Evolutionary conservation across 1,140 invertebrate species (phyloP), one percentile per base, ranked within the genome.

Genomic region (Orchesella cincta): DNA sequence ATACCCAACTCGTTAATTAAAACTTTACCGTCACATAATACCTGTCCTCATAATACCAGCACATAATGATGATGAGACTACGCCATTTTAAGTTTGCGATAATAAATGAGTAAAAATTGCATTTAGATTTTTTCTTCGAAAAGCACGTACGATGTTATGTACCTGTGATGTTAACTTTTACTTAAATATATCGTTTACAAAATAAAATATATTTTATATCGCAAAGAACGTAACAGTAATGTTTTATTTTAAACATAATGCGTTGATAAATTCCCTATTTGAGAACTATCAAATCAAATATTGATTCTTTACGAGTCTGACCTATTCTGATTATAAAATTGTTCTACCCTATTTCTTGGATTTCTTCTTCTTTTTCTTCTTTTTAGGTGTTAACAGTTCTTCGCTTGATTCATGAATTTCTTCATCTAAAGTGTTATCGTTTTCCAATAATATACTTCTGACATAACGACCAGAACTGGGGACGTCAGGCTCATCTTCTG

Each of bases 311-410:
- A n/a, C n/a, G n/a, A n/a, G n/a, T n/a, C n/a, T n/a, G n/a, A n/a
- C 20, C 89, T 78, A 81, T 90, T 89, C 84, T 91, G 89, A 83
- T 92, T 91, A 16, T 92, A 90, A 83, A 90, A 92, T 16, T 88
- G 86, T 28, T 29, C 64, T 16, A 62, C 54, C 18, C 1, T 34
- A 18, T 36, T 20, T 35, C 31, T 29, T 52, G 3, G 35, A 34
- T 23, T 76, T 57, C 14, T 35, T 67, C 54, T 76, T 76, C 39
- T 70, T 76, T 70, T 23, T 29, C 39, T 51, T 71, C 35, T 76
- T 76, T 29, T 71, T 76, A 1, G 74, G 74, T 3, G 46, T n/a
- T n/a, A n/a, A 51, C 31, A 52, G 5, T 18, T 20, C 46, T 14
- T 57, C 74, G 52, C 8, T 20, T 46, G 39, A 46, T 46, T 46